Percentiles rank a stretch among this genome's conserved stretches.
These are phyloP conservation scores for Pseudopipra pipra DNA, from an alignment of 2,113 vertebrate species.

Conservation along the genomic window DNA sequence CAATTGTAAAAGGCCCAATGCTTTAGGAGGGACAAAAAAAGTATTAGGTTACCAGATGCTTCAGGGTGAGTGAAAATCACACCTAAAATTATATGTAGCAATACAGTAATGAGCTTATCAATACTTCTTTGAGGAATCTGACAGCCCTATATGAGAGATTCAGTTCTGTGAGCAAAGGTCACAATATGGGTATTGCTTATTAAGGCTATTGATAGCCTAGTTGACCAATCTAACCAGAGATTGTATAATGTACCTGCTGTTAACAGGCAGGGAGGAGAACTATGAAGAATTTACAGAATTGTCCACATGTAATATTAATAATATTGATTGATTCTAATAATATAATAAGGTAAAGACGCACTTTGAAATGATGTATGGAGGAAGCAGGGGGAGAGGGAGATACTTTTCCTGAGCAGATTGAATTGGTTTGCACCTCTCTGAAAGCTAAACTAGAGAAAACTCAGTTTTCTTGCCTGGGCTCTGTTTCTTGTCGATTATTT, in stretches of 20 bases:
- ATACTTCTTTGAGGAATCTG: conserved; percentile 75
- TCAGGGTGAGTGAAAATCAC: conserved; percentile 63
- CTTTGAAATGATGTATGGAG: conserved; percentile 17
- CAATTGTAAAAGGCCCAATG: conserved; percentile 62
- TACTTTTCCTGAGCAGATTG: background rate
- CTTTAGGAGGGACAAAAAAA: conserved; percentile 19
- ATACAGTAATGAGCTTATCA: conserved; percentile 74
- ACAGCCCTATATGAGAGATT: conserved; percentile 66
- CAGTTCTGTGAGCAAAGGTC: conserved; percentile 73
- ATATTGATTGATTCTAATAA: conserved; percentile 77
- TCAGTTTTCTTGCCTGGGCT: background rate
- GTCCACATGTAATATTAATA: conserved; percentile 75
- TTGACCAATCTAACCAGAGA: conserved; percentile 74
- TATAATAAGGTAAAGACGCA: conserved; percentile 52
- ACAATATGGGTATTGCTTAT: conserved; percentile 74
- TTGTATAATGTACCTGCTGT: conserved; percentile 64
- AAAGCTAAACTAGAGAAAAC: background rate
- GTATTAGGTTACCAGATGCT: conserved; percentile 39
- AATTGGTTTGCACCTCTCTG: background rate
- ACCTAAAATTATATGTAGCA: conserved; percentile 59
- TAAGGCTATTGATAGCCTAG: conserved; percentile 74
- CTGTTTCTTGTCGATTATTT: background rate
- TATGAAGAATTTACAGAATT: conserved; percentile 66
- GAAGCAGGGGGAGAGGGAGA: background rate
- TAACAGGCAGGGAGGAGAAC: conserved; percentile 49